Evolutionary conservation across 2,888 invertebrate species (phyloP), one percentile per base, ranked within the genome.

Genomic region (Lamproptera curius): DNA sequence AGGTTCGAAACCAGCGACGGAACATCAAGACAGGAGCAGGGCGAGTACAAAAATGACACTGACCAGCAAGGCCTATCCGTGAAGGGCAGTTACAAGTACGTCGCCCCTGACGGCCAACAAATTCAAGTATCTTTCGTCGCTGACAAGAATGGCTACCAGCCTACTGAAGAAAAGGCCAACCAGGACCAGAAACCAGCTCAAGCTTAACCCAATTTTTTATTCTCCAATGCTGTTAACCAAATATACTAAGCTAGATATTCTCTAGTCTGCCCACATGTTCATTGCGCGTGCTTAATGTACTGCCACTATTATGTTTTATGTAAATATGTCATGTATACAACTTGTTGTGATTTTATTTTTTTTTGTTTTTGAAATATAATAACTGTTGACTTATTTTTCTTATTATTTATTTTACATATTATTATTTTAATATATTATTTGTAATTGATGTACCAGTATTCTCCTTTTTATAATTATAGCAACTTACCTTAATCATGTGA

Each of bases 1-100:
- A 89, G 92, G 33, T 92, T 89, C 51, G 92, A 92, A 63, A 90
- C 92, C 2, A 92, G 92, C 61, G 92, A 92, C 59, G 92, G 92
- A 15, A 91, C 91, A 14, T 85, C 89, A 5, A 85, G 90, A 49
- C 89, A 90, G 60, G 93, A 93, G 73, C 89, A 91, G 57, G 92
- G 91, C 0, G 89, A 89, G 43, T 81, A 92, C 60, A 92, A 92
- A 70, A 88, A 89, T 38, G 92, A 90, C 50, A 87, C 86, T 0
- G 92, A 92, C 6, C 91, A 92, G 52, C 91, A 92, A 70, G 88
- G 91, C 8, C 80, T 92, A 0, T 79, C 88, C 0, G 91, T 92
- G 5, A 89, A 86, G 49, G 92, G 92, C 50, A 89, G 90, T 54
- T 90, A 90, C 73, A 89, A 89, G 39, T 93, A 91, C 83, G 74